Base-by-base conservation (phyloP, 1,140 invertebrate genomes). In the Drosophila littoralis region DNA sequence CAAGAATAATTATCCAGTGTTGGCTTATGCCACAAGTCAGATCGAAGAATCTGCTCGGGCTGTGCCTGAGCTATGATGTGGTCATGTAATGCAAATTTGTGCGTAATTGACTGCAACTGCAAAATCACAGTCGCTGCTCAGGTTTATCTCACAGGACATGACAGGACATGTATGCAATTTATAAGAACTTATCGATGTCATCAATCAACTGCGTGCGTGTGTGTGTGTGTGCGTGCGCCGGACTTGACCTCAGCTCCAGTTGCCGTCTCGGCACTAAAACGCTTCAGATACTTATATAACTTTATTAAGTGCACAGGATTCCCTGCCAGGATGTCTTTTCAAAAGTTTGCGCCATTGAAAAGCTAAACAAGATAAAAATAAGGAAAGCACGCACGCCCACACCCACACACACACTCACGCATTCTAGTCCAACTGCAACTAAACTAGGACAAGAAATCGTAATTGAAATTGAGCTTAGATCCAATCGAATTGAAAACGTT, bases 131-230 rank as follows among this genome's bases (percentile, higher is more conserved):
- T 7, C 63, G 67, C 40, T 65, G 45, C 52, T 46, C 48, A 35
- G 57, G 36, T 45, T 45, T 15, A 48, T 64, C 60, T 72, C 38
- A 7, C 35, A 52, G 60, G 61, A 64, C 48, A 61, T 69, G 17
- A 35, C 57, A 45, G 57, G 57, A 59, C 57, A 59, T 65, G 61
- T 59, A 60, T 68, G 81, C 79, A 80, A 77, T 89, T 83, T 91
- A 79, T 79, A 83, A 83, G 64, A 91, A 91, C 77, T 83, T 83
- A 91, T 91, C 90, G 84, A 91, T 84, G 73, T 77, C 90, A 91
- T 91, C 90, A 90, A 91, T 91, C 90, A 91, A 70, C 68, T 33
- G 42, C n/a, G 22, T 12, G 35, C 13, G 40, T 46, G 17, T 6
- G 33, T 36, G 52, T 50, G 9, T 6, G 12, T 9, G 15, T 48